Evolutionary conservation across 2,888 invertebrate species (phyloP).

Genomic region (Coenonympha glycerion): DNA sequence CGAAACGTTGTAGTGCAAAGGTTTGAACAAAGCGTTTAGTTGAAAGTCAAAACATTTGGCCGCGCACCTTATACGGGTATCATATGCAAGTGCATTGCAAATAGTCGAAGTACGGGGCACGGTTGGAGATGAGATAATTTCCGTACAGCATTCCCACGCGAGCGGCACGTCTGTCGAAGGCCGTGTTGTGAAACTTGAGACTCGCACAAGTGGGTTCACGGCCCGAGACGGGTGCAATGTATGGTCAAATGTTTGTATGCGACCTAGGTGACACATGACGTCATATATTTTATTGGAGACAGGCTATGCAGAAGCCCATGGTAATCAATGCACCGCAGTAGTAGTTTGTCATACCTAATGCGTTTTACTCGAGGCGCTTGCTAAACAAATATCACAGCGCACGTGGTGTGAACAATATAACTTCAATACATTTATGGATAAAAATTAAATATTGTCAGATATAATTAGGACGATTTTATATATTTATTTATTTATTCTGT

Average conservation of each 20-base stretch:
- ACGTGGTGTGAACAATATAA: too few relatives aligned
- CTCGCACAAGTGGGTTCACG: conserved; percentile 32
- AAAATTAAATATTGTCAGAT: too few relatives aligned
- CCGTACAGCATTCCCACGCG: conserved; percentile 38
- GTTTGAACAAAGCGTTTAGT: background rate
- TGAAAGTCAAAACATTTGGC: conserved; percentile 5
- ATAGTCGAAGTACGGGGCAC: conserved; percentile 14
- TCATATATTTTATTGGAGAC: too few relatives aligned
- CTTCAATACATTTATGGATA: too few relatives aligned
- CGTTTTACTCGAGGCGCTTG: too few relatives aligned
- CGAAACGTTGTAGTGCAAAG: background rate
- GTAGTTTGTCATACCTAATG: too few relatives aligned
- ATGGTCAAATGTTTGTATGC: conserved; percentile 13
- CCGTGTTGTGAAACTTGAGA: conserved; percentile 34
- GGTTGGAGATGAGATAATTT: conserved; percentile 35
- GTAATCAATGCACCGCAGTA: too few relatives aligned
- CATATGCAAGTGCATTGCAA: conserved; percentile 11
- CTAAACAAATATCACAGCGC: too few relatives aligned
- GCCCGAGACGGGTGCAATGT: conserved; percentile 25
- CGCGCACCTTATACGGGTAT: background rate
- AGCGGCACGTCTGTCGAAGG: conserved; percentile 32
- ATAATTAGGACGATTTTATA: too few relatives aligned
- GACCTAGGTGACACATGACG: background rate
- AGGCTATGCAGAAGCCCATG: too few relatives aligned
- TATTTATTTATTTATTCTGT: too few relatives aligned